A percentile compares a stretch with the other conserved stretches of the same genome.
Conservation (phyloP, 2,888 invertebrate genomes). For the Cyclophora albipunctata region DNA sequence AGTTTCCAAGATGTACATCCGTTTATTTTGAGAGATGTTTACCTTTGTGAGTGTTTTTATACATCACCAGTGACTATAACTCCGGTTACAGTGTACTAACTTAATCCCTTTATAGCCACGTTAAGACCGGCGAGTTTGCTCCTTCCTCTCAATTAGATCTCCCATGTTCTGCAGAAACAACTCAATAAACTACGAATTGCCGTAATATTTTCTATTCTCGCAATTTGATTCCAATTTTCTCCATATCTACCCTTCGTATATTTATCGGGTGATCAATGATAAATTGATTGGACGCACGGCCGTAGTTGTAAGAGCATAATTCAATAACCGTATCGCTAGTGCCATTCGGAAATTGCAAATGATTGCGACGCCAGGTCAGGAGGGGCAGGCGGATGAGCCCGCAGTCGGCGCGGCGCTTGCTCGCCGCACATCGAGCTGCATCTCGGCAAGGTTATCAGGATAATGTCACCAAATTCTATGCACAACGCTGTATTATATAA, state of each 20-base stretch:
- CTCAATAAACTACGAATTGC: too few relatives aligned
- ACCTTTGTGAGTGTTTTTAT: conserved; percentile 34
- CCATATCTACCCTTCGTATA: conserved; percentile 6
- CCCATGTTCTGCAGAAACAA: too few relatives aligned
- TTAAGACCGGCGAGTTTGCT: too few relatives aligned
- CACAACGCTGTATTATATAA: neutral
- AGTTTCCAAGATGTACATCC: conserved; percentile 25
- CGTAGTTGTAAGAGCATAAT: conserved; percentile 22
- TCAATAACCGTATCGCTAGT: conserved; percentile 31
- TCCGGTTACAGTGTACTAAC: conserved; percentile 20
- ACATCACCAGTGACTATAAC: conserved; percentile 30
- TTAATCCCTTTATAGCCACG: too few relatives aligned
- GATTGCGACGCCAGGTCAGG: conserved; percentile 43
- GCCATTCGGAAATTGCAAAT: conserved; percentile 62
- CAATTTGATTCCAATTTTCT: neutral
- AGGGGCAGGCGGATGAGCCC: conserved; percentile 28
- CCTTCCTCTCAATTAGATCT: too few relatives aligned
- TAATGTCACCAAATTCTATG: conserved; percentile 5
- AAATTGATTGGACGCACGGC: conserved; percentile 19
- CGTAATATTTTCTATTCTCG: neutral
- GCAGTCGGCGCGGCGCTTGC: conserved; percentile 24
- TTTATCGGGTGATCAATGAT: conserved; percentile 12
- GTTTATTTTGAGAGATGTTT: conserved; percentile 38
- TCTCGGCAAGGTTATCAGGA: conserved; percentile 33
- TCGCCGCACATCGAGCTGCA: conserved; percentile 34